Evolutionary conservation across 1,140 invertebrate genomes (phyloP), one percentile per base, ranked within the genome.

Genomic region (Sinella curviseta): DNA sequence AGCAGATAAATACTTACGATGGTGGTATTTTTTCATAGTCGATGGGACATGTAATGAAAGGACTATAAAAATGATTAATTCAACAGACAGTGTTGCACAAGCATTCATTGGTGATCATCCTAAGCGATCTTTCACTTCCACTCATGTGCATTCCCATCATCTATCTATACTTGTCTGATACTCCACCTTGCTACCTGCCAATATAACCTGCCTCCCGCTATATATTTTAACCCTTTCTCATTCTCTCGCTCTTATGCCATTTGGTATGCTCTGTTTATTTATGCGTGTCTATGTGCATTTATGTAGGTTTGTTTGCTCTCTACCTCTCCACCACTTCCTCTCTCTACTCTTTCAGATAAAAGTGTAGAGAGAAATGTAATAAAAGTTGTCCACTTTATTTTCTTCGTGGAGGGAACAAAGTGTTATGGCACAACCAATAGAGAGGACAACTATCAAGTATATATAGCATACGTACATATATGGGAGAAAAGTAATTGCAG

Each of bases 1-100:
- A 76, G 57, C 70, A 75, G 57, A 65, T 31, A 76, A 78, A 34
- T 48, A 48, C 39, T 12, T 48, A 48, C 39, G 36, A n/a, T n/a
- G n/a, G n/a, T n/a, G n/a, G n/a, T 78, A 55, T 48, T 70, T 39
- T 77, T 76, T 75, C 77, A 75, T 78, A 74, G 39, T 74, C 67
- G 77, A 75, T 70, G 74, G 73, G 77, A 76, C 77, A 78, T 70
- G 77, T 81, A 78, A 81, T 81, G 77, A 81, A 78, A 81, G 34
- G 65, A 34, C 80, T 55, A 81, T 81, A 81, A 81, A 81, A 81
- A 81, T 81, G 77, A 81, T 81, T 81, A 77, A 81, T 81, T 81
- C 57, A 60, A 73, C n/a, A 39, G 3, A 3, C 26, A 16, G 14
- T 17, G 14, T n/a, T n/a, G 12, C 67, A 77, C 36, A n/a, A 77